Percentiles rank a stretch among this genome's conserved stretches.
These are phyloP conservation scores for Hyperoplus lanceolatus DNA, from an alignment of 2,797 vertebrate species.

Conservation along the genomic window DNA sequence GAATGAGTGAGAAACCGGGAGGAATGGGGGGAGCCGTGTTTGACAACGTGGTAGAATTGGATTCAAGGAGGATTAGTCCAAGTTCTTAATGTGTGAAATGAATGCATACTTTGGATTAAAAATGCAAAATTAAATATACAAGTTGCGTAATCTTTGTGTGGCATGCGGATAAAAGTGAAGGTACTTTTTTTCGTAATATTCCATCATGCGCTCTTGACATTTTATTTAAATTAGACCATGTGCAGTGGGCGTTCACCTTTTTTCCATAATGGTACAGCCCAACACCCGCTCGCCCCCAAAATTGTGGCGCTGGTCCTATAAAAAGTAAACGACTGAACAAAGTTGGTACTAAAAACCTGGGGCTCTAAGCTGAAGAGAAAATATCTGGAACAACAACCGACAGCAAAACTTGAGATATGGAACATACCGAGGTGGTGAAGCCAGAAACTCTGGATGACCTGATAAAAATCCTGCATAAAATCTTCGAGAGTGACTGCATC, in stretches of 20 bases:
- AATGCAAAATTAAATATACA: background rate
- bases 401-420: conserved; percentile 77
- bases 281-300: conserved; percentile 59
- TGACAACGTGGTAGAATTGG: conserved; percentile 77
- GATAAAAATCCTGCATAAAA: conserved; percentile 87
- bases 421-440: conserved; percentile 88
- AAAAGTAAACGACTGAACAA: conserved; percentile 46
- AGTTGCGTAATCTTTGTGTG: accelerated
- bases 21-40: conserved; percentile 39
- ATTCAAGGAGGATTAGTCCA: conserved; percentile 75
- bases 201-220: background rate
- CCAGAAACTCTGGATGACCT: conserved; percentile 89
- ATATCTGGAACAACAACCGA: too few relatives aligned
- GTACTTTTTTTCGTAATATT: background rate
- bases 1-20: conserved; percentile 33
- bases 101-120: background rate
- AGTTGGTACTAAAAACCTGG: conserved; percentile 29
- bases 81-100: conserved; percentile 43
- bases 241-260: conserved; percentile 51
- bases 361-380: background rate
- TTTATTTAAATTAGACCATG: background rate
- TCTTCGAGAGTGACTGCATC: conserved; percentile 89
- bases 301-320: conserved; percentile 70
- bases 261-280: conserved; percentile 80
- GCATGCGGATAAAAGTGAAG: background rate